Percentiles rank a stretch among this genome's conserved stretches.
phyloP scores from a whole-genome alignment of 2,797 vertebrate species.

The Pseudochromis fuscus region DNA sequence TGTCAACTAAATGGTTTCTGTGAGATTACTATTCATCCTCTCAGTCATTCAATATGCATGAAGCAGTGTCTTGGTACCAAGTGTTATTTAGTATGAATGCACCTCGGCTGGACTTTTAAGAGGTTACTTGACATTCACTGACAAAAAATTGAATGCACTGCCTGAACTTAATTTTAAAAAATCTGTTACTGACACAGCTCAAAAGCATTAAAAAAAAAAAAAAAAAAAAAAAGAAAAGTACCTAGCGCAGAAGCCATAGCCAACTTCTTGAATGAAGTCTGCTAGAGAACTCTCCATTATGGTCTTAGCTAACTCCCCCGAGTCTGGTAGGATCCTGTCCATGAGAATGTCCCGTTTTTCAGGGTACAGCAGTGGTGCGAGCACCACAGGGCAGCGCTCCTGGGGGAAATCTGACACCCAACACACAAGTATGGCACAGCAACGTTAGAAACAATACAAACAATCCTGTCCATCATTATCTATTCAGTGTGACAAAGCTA shows the following conservation, averaged over 20 bases:
- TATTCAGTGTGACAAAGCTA: not conserved
- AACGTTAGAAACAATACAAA: not conserved
- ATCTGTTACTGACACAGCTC: not conserved
- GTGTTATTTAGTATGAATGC: no score
- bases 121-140: not conserved
- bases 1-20: not conserved
- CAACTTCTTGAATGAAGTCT: conserved; percentile 99
- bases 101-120: not conserved
- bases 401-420: conserved; percentile 95
- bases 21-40: not conserved
- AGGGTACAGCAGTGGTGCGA: conserved; percentile 99
- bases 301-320: conserved; percentile 99
- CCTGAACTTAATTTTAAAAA: not conserved
- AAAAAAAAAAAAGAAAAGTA: no score
- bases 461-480: not conserved
- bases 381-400: conserved; percentile 99
- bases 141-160: not conserved
- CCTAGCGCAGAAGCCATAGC: conserved; percentile 99
- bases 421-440: not conserved
- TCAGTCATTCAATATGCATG: not conserved
- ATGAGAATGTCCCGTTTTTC: conserved; percentile 99
- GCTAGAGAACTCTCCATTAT: conserved; percentile 99
- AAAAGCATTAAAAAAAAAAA: no score
- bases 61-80: no score
- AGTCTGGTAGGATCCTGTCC: conserved; percentile 99